Percentiles rank a stretch among this genome's conserved stretches.
phyloP scores from a whole-genome alignment of 2,888 invertebrate species.

The Machimus rusticus region DNA sequence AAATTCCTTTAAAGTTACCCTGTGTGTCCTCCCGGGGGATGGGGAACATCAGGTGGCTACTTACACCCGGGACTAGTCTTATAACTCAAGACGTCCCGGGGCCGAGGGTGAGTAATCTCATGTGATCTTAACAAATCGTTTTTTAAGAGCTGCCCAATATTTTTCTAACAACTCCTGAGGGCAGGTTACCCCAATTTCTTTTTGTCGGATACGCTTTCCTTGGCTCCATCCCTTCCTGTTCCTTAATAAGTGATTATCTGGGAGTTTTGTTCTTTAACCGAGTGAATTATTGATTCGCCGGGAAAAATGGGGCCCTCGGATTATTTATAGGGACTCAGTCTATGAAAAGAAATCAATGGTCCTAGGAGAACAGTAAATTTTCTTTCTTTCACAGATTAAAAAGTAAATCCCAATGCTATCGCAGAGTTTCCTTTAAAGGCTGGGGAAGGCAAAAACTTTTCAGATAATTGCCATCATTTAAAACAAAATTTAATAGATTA shows the following conservation, averaged over 20 bases:
- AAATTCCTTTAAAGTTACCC: slow-evolving; percentile 28
- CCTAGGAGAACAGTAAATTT: background rate
- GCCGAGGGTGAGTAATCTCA: slow-evolving; percentile 33
- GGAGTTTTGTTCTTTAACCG: slow-evolving; percentile 34
- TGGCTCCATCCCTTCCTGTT: slow-evolving; percentile 13
- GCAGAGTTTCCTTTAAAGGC: background rate
- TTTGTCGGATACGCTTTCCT: slow-evolving; percentile 22
- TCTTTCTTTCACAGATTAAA: background rate
- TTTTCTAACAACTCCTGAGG: slow-evolving; percentile 30
- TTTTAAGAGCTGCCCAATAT: slow-evolving; percentile 41
- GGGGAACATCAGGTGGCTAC: slow-evolving; percentile 42
- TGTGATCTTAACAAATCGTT: slow-evolving; percentile 43
- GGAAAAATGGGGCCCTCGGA: slow-evolving; percentile 13
- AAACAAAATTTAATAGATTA: background rate
- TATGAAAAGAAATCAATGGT: slow-evolving; percentile 10
- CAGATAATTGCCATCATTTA: background rate
- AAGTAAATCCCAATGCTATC: background rate
- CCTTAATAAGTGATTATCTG: slow-evolving; percentile 41
- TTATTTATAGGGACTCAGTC: slow-evolving; percentile 26
- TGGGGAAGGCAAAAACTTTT: background rate
- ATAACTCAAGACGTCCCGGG: slow-evolving; percentile 27
- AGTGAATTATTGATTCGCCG: slow-evolving; percentile 35
- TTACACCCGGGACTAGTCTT: background rate
- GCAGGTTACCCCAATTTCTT: slow-evolving; percentile 18
- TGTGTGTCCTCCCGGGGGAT: background rate